These are phyloP conservation scores for Cephus pygmeus DNA, from an alignment of 2,888 invertebrate genomes.

Conservation along the genomic window DNA sequence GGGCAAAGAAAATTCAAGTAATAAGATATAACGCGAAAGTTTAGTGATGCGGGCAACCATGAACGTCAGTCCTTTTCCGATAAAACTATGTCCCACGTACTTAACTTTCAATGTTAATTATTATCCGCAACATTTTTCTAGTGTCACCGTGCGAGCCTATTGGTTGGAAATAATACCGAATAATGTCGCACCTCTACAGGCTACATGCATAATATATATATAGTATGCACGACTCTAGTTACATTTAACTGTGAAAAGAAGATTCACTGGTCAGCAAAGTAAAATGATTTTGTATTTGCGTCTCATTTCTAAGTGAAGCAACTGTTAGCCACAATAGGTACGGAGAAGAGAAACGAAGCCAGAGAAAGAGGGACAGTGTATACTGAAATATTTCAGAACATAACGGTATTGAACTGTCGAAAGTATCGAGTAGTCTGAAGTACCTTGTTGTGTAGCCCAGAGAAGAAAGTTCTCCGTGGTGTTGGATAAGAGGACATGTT, in stretches of 20 bases:
- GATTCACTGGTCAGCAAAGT: too few relatives aligned
- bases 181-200: neutral
- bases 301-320: too few relatives aligned
- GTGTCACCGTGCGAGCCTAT: neutral
- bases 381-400: neutral
- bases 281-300: too few relatives aligned
- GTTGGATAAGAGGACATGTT: slow-evolving; percentile 61
- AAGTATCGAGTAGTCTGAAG: neutral
- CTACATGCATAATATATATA: neutral
- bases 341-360: neutral
- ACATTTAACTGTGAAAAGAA: slow-evolving; percentile 12
- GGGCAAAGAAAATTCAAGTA: neutral
- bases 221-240: neutral
- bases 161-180: neutral
- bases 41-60: slow-evolving; percentile 25
- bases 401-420: neutral
- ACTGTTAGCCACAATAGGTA: neutral
- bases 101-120: slow-evolving; percentile 14
- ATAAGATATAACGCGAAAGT: slow-evolving; percentile 23
- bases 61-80: slow-evolving; percentile 23
- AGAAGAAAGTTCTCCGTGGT: slow-evolving; percentile 57
- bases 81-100: neutral
- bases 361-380: neutral
- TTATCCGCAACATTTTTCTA: neutral
- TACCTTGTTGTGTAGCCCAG: slow-evolving; percentile 58